phyloP scores from a whole-genome alignment of 2,113 vertebrate species.

The Acrocephalus kingi region DNA sequence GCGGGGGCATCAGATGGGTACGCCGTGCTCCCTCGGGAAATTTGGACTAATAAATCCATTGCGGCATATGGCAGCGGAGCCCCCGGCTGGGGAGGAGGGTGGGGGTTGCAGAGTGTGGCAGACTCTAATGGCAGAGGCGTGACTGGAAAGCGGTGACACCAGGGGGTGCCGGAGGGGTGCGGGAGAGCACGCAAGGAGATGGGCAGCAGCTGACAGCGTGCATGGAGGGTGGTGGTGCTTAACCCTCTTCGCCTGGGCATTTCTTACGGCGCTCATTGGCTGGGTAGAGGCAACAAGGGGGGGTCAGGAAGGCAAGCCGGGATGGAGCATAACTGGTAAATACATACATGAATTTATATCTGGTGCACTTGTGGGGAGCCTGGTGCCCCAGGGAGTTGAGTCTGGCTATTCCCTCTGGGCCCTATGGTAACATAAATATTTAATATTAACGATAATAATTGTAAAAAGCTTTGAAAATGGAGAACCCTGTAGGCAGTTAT shows the following conservation, averaged over 20 bases:
- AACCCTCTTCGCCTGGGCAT: rapidly evolving
- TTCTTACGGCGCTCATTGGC: rapidly evolving
- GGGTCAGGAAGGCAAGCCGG: not conserved
- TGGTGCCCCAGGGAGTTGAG: not conserved
- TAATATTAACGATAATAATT: not conserved
- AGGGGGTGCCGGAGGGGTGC: rapidly evolving
- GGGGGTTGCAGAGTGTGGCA: not conserved
- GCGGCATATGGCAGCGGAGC: not conserved
- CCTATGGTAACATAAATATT: not conserved
- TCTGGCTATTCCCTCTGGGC: not conserved
- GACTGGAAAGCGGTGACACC: not conserved
- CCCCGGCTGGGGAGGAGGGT: not conserved
- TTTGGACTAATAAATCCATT: not conserved
- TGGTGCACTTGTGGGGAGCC: not conserved
- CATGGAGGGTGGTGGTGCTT: not conserved
- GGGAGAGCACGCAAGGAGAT: not conserved
- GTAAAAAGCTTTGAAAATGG: constrained; percentile 14
- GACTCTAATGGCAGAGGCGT: not conserved
- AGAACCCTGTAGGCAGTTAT: not conserved
- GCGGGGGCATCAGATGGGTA: not conserved
- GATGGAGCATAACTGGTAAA: not conserved
- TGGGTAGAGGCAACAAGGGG: not conserved
- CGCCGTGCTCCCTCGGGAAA: not conserved
- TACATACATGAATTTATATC: not conserved
- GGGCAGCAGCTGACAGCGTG: rapidly evolving